Evolutionary conservation across 2,113 vertebrate species (phyloP), one percentile per base, ranked within the genome.

Genomic region (Brachionichthys hirsutus): DNA sequence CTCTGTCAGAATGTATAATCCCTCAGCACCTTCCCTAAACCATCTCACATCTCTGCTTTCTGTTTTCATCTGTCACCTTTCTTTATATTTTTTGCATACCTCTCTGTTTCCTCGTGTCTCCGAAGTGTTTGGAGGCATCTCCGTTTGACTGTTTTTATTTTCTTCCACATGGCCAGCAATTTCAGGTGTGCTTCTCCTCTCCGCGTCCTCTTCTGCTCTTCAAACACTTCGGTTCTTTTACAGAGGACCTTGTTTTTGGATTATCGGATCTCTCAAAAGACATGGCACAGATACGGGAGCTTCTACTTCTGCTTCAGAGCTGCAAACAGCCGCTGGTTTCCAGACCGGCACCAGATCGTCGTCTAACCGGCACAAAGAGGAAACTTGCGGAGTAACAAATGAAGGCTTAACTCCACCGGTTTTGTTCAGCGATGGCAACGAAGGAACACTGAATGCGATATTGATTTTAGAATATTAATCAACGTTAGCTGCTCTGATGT

Each of bases 191-290:
- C 43, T 52, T 36, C 16, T 70, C 43, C 43, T 58, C 50, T 60
- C 17, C 41, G 16, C 34, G 15, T 3, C 18, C 5, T 30, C 40
- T 34, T 45, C 36, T 38, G 38, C 16, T 42, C 45, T 75, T 69
- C 59, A 54, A 61, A 71, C 19, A 7, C 63, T 57, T 67, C 44
- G 72, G 57, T 78, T 63, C 41, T 43, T 78, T 56, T 62, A 51
- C 52, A 60, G 48, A 45, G 53, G n/a, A 24, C 57, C 50, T 73
- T 45, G 14, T 47, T 65, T 63, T 73, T 65, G 63, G 64, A 59
- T 83, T 80, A 72, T 66, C 22, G 51, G 70, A 78, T 87, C 77
- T 84, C 82, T 84, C 85, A 53, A 73, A 82, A 81, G 80, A 81
- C 70, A 6, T 69, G 80, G 77, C 83, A 86, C 77, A 79, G 77